A percentile compares a stretch with the other conserved stretches of the same genome.
phyloP scores from a whole-genome alignment of 35 echinoderm and acorn worm species.

The Diadema setosum region DNA sequence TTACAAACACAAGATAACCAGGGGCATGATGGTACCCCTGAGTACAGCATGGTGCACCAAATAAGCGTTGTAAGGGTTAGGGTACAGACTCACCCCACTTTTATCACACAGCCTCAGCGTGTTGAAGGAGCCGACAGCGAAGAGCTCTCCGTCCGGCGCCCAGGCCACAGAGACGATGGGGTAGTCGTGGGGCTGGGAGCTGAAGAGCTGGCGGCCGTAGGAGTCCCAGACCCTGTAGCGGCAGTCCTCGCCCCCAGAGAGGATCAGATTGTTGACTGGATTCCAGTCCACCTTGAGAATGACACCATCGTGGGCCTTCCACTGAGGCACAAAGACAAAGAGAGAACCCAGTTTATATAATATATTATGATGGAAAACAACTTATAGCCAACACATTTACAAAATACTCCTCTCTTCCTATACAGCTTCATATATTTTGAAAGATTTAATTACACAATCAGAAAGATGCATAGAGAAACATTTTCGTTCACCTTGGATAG shows the following conservation, averaged over 20 bases:
- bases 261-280: slow-evolving; percentile 90
- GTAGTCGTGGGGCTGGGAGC: slow-evolving; percentile 85
- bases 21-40: no score
- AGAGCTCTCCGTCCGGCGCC: slow-evolving; percentile 96
- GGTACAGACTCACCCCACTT: slow-evolving; percentile 96
- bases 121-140: slow-evolving; percentile 96
- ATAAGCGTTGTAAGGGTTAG: no score
- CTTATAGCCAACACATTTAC: no score
- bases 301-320: slow-evolving; percentile 99
- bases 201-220: slow-evolving; percentile 90
- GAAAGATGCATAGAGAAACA: no score
- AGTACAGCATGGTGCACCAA: no score
- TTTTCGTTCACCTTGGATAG: no score
- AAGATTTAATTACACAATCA: no score
- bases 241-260: slow-evolving; percentile 96
- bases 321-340: slow-evolving; percentile 33
- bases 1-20: no score
- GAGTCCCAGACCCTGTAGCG: slow-evolving; percentile 91
- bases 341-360: no score
- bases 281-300: slow-evolving; percentile 99
- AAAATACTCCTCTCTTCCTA: no score
- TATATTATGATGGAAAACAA: no score
- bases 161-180: slow-evolving; percentile 93
- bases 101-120: slow-evolving; percentile 93
- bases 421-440: no score